Evolutionary conservation across 2,113 vertebrate species (phyloP), one percentile per base, ranked within the genome.

Genomic region (Macroglossus sobrinus): DNA sequence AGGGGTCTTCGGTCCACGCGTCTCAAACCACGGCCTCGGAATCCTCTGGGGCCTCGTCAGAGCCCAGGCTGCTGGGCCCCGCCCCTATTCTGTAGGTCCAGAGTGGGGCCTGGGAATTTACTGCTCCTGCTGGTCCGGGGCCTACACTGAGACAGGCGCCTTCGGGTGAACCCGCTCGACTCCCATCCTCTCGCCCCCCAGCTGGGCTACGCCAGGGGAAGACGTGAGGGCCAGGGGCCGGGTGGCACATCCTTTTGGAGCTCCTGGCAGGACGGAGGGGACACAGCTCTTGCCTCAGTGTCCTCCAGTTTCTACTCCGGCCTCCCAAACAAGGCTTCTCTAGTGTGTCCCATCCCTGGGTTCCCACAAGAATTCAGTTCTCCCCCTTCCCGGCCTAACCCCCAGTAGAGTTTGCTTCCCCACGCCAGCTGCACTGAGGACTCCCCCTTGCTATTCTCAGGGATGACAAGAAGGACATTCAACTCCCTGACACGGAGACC

Each of bases 401-500:
- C 9, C 22, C 33, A 26, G 45, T 22, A 0, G 19, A 71, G 55
- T 47, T 30, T 10, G 2, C 63, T 24, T 11, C 30, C 5, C 26
- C 1, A 24, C 6, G 28, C 76, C 61, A 26, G 1, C 2, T 24
- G 13, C n/a, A 18, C n/a, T 0, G 3, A 45, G 22, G 0, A 0
- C 12, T 18, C 64, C 64, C 43, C 22, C 18, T 69, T 18, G 66
- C 45, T 61, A 2, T 35, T 63, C 7, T 43, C 22, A 45, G 75
- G 30, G 69, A 74, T 2, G 33, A 33, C 12, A 22, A 28, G 45
- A 76, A 45, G 50, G 33, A 7, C 16, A 10, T 61, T 80, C 7
- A 79, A 22, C 57, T 45, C 63, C 35, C 7, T 45, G 55, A 22
- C n/a, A 33, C 57, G 50, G 45, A 9, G 86, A 9, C 57, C 13